Percentiles rank a stretch among this genome's conserved stretches.
These are phyloP conservation scores for Paracyclopina nana DNA, from an alignment of 1,140 invertebrate species.

Conservation along the genomic window DNA sequence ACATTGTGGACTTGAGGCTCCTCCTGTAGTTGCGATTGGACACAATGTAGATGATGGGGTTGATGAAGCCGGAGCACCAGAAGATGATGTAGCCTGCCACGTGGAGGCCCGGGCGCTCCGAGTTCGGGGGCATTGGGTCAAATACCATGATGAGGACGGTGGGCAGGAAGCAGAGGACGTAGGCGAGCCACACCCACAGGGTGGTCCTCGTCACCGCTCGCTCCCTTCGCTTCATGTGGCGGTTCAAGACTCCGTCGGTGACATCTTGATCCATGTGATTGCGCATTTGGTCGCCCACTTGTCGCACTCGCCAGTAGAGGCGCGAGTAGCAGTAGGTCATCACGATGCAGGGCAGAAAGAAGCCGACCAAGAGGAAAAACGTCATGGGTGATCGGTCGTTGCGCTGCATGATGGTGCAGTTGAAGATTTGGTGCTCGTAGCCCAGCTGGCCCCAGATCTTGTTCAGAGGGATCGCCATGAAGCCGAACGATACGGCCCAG, in stretches of 20 bases:
- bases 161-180: constrained; percentile 6
- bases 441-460: neutral
- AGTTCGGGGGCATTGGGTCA: constrained; percentile 12
- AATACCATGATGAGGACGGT: neutral
- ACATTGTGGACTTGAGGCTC: too few species aligned
- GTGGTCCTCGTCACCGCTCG: neutral
- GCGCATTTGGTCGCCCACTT: neutral
- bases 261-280: neutral
- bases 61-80: neutral
- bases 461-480: neutral
- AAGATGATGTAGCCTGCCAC: constrained; percentile 8
- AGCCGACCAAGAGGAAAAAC: neutral
- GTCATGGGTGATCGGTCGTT: neutral
- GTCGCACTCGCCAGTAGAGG: neutral
- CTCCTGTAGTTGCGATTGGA: neutral
- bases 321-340: neutral
- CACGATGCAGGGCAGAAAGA: neutral
- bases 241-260: neutral
- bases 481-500: neutral
- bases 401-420: too few species aligned
- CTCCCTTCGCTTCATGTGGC: neutral
- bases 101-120: neutral
- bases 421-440: neutral
- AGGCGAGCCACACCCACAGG: neutral
- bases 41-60: neutral